These are phyloP conservation scores for Zaprionus ornatus DNA, from an alignment of 1,140 invertebrate genomes.

Conservation along the genomic window DNA sequence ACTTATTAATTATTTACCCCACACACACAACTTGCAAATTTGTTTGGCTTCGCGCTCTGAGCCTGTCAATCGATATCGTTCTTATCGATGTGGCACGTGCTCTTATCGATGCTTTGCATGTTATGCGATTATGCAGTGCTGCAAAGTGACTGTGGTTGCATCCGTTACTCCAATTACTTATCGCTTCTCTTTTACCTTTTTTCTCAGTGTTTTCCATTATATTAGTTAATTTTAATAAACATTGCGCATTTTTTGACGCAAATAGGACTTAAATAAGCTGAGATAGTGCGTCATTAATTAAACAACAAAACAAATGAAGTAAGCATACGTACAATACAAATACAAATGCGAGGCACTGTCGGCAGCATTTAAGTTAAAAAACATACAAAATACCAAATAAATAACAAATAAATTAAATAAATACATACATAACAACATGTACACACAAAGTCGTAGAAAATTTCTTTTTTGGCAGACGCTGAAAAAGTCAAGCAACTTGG, in stretches of 20 bases:
- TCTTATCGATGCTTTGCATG: not conserved
- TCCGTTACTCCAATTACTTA: not conserved
- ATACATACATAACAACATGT: constrained; percentile 40
- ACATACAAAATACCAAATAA: constrained; percentile 68
- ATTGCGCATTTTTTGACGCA: constrained; percentile 60
- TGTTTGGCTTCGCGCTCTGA: constrained; percentile 4
- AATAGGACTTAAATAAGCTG: constrained; percentile 47
- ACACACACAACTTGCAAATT: constrained; percentile 30
- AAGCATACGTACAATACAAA: constrained; percentile 40
- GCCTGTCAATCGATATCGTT: constrained; percentile 14
- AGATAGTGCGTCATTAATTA: constrained; percentile 76
- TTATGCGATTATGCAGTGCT: not conserved
- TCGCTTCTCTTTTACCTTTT: not conserved
- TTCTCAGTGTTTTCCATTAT: constrained; percentile 6
- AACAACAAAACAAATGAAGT: constrained; percentile 53
- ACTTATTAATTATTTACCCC: constrained; percentile 52
- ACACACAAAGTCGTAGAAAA: constrained; percentile 19
- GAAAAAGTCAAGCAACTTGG: constrained; percentile 59
- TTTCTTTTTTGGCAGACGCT: constrained; percentile 64
- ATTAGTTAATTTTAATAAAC: constrained; percentile 39
- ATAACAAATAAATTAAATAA: constrained; percentile 80
- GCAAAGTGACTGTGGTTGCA: not conserved
- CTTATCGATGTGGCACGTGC: constrained; percentile 9
- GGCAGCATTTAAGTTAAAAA: constrained; percentile 49
- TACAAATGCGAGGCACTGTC: constrained; percentile 17